Evolutionary conservation across 2,113 vertebrate species (phyloP), one percentile per base, ranked within the genome.

Genomic region (Suricata suricatta): DNA sequence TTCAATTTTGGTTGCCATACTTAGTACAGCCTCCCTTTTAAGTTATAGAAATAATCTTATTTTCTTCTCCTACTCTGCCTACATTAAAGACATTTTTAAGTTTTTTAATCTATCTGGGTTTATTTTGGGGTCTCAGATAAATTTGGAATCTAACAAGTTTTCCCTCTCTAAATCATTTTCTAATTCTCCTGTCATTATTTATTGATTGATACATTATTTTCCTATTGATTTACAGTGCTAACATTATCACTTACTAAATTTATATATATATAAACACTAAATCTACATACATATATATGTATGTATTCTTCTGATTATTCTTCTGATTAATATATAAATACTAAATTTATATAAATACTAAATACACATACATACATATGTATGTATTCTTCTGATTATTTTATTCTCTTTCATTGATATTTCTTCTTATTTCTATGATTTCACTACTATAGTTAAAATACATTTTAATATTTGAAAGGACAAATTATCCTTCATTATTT

Each of bases 31-130:
- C 31, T 63, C 64, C 71, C 35, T 66, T 41, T 8, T 47, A 52
- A 66, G 71, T 77, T 90, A 89, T 8, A 93, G 64, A 92, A 54
- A 90, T 93, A 97, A 57, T 35, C 17, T 79, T 64, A 81, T 93
- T 57, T 74, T 80, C 21, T 93, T 92, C 17, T 52, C 10, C 33
- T 93, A 21, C 2, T 72, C 25, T 89, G 85, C 6, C 31, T 93
- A 89, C 29, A 38, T 80, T 95, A 64, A 84, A 88, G 54, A 72
- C 3, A 47, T 19, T 47, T 72, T 15, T 33, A 63, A n/a, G 8
- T 10, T 41, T 86, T 79, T 93, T 85, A 94, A 87, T 91, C 31
- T 3, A 76, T 68, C 25, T 87, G 54, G 9, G 68, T 81, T 94
- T 81, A 66, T 88, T 94, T 88, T 87, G 31, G 21, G 27, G 3